phyloP scores from a whole-genome alignment of 2,113 vertebrate genomes.

The Sardina pilchardus region DNA sequence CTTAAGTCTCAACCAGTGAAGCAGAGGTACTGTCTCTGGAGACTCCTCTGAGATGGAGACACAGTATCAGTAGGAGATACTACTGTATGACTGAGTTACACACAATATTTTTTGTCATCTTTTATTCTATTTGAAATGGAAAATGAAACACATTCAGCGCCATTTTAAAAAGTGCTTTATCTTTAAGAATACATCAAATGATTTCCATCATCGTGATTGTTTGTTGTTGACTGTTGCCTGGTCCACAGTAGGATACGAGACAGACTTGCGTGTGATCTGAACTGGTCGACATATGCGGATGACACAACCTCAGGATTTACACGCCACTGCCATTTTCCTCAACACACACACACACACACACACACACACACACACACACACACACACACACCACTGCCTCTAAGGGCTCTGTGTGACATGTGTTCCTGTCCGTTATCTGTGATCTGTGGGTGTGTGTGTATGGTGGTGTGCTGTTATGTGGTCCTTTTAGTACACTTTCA shows the following conservation, averaged over 20 bases:
- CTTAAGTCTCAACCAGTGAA: neutral
- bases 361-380: too few relatives aligned
- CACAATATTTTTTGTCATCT: neutral
- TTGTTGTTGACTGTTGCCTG: too few relatives aligned
- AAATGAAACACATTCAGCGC: neutral
- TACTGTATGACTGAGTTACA: too few relatives aligned
- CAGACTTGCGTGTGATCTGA: neutral
- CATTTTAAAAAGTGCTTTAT: too few relatives aligned
- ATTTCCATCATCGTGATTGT: too few relatives aligned
- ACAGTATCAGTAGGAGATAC: too few relatives aligned
- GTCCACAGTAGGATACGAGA: too few relatives aligned
- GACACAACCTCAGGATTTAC: neutral
- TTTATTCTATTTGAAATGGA: neutral
- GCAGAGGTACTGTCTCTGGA: neutral
- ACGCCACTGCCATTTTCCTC: neutral
- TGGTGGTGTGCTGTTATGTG: slow-evolving; percentile 58
- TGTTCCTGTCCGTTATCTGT: slow-evolving; percentile 67
- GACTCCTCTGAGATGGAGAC: neutral
- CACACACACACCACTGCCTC: too few relatives aligned
- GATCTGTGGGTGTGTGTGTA: slow-evolving; percentile 67
- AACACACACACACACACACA: too few relatives aligned
- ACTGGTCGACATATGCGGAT: neutral
- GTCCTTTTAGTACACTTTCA: neutral
- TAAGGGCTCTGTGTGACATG: slow-evolving; percentile 52
- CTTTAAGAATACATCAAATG: too few relatives aligned